Base-by-base conservation (phyloP, 2,797 vertebrate species). In the Emys orbicularis region DNA sequence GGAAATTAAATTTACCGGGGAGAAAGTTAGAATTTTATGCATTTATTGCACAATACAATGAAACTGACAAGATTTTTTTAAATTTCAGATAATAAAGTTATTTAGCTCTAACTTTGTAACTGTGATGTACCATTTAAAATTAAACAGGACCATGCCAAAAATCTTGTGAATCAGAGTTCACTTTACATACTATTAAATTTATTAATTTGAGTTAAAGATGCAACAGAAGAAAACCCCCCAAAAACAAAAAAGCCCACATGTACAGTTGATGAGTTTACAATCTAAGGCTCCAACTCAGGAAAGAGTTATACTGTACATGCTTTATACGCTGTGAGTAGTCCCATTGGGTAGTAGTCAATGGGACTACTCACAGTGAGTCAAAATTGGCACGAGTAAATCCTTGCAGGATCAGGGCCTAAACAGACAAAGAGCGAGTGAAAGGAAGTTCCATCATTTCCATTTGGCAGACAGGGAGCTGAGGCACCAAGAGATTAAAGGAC, bases 51-150 rank as follows among this genome's bases (percentile, higher is more conserved):
- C 79, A 88, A 11, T 65, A 41, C 23, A 87, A 87, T 44, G 81
- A 91, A 92, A 93, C 77, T 68, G 90, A 89, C 21, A 84, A 54
- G 47, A 61, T 19, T 56, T 2, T 76, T 92, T 90, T 79, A 2
- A 61, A 49, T 90, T 83, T 80, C 37, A 72, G 56, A 72, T 21
- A 0, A 10, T 49, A 83, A 81, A 37, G 47, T 72, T 2, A 72
- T 87, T 92, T 25, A 81, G 25, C 74, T 94, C 25, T 19, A 72
- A 31, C 13, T 83, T 95, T 87, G n/a, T 93, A 92, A 89, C 94
- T 91, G 88, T 77, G 25, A 76, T 5, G 21, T 11, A 81, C 13
- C 77, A 34, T 65, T 94, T 95, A 84, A 89, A 95, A 93, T 82
- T n/a, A 4, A 87, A 47, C 19, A 37, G 7, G 44, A 29, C 27